Conservation (phyloP, 2,113 vertebrate genomes). For the Ranitomeya imitator region DNA sequence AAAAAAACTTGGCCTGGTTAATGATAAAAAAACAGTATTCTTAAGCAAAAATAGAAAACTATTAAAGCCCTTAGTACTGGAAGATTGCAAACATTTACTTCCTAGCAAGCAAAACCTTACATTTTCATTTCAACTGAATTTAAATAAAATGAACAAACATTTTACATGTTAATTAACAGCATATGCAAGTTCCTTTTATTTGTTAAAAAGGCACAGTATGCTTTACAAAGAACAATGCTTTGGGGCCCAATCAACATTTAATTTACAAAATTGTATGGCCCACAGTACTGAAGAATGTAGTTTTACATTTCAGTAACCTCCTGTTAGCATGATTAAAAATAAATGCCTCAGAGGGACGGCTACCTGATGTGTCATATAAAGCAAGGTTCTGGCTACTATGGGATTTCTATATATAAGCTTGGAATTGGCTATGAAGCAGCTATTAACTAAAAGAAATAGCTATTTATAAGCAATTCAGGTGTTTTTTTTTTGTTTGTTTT, state of each 20-base stretch:
- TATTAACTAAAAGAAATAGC: conserved; percentile 29
- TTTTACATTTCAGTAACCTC: conserved; percentile 49
- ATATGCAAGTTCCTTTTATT: conserved; percentile 31
- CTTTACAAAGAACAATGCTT: conserved; percentile 48
- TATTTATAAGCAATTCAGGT: conserved; percentile 28
- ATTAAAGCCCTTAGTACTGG: conserved; percentile 21
- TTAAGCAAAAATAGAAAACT: conserved; percentile 27
- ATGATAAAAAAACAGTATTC: conserved; percentile 19
- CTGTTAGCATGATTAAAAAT: conserved; percentile 48
- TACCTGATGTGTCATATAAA: conserved; percentile 47
- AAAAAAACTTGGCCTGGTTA: conserved; percentile 2
- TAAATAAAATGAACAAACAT: conserved; percentile 42
- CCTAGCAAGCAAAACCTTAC: conserved; percentile 11
- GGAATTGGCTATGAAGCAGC: conserved; percentile 16
- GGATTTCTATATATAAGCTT: conserved; percentile 35
- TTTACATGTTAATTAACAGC: conserved; percentile 45
- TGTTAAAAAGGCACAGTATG: conserved; percentile 44
- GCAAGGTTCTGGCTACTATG: conserved; percentile 50
- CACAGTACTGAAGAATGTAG: conserved; percentile 43
- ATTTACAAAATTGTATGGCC: conserved; percentile 47
- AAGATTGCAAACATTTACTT: conserved; percentile 43
- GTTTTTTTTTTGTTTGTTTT: neutral
- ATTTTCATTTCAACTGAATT: conserved; percentile 33
- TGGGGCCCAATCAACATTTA: conserved; percentile 46
- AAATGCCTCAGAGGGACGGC: conserved; percentile 35